Evolutionary conservation across 2,113 vertebrate species (phyloP), one percentile per base, ranked within the genome.

Genomic region (Nesoenas mayeri): DNA sequence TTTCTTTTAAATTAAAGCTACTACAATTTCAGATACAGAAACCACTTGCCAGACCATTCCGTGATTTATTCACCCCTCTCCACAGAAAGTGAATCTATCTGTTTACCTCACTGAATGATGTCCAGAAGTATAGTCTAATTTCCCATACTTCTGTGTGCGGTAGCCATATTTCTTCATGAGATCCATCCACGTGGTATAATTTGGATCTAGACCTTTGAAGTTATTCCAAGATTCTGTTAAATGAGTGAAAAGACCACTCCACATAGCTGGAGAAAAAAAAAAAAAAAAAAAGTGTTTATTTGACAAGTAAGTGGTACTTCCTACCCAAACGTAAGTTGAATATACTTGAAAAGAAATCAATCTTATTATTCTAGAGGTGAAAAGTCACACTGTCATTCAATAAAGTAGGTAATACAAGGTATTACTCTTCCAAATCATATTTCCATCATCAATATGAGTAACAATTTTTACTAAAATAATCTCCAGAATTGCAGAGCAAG

Each of bases 221-320:
- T 99, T 99, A 98, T 99, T 99, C 99, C 99, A 99, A 12, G 99
- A 99, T 96, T 99, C 98, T 84, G 99, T 99, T 95, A 99, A 96
- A 94, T 99, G 99, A 86, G 98, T 98, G 97, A 99, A 99, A 89
- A 98, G 98, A 57, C 99, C 99, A 83, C 99, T 99, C 99, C 99
- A 99, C 98, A 99, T 99, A n/a, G 99, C 99, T 99, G 8, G 8
- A 4, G 2, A 5, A 88, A 79, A 79, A 25, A 70, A 44, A 28
- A 25, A 70, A 44, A 28, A 22, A 32, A 12, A 3, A 89, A 65
- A 44, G 44, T 44, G 40, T 44, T 44, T 19, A 44, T 80, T 75
- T 47, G 1, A 62, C 1, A 2, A 50, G 12, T 21, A 56, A 78
- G 22, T 38, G 38, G 54, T 64, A 67, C 3, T 10, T 38, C 18